Conservation (phyloP, 2,113 vertebrate species). For the Sinosuthora webbiana region DNA sequence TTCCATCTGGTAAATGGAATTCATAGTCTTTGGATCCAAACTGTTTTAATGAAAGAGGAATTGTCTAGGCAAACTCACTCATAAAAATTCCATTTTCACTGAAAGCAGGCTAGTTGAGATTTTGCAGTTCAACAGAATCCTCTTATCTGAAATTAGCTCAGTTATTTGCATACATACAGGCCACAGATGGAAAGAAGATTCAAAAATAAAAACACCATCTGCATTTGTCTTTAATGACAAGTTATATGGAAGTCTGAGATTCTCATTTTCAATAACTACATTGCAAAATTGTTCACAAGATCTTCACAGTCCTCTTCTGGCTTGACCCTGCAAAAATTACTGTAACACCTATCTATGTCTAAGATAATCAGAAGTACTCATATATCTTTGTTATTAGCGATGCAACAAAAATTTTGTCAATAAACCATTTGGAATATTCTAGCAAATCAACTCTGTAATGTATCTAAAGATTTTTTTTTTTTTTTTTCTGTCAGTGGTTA, state of each 20-base stretch:
- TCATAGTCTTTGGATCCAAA: slow-evolving; percentile 24
- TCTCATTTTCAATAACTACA: not conserved
- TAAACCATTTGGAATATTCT: not conserved
- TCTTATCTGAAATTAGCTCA: slow-evolving; percentile 55
- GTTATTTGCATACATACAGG: slow-evolving; percentile 48
- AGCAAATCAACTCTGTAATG: not conserved
- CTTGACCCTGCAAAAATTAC: not conserved
- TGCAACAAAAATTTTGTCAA: not conserved
- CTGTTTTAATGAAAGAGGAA: slow-evolving; percentile 54
- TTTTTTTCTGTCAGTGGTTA: not conserved
- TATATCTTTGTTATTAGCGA: not conserved
- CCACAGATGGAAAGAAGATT: slow-evolving; percentile 47
- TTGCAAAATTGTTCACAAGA: not conserved
- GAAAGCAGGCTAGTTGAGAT: slow-evolving; percentile 5
- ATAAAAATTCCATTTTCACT: slow-evolving; percentile 50
- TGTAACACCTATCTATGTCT: not conserved
- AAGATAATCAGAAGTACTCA: not conserved
- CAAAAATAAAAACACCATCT: slow-evolving; percentile 51
- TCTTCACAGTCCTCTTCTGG: not conserved
- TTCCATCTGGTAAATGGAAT: slow-evolving; percentile 46
- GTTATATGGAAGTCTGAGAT: not conserved
- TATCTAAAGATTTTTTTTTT: not conserved
- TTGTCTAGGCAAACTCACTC: slow-evolving; percentile 33
- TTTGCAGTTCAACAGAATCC: slow-evolving; percentile 28
- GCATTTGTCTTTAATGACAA: slow-evolving; percentile 52